Evolutionary conservation across 2,113 vertebrate genomes (phyloP).

Genomic region (Austrofundulus limnaeus): DNA sequence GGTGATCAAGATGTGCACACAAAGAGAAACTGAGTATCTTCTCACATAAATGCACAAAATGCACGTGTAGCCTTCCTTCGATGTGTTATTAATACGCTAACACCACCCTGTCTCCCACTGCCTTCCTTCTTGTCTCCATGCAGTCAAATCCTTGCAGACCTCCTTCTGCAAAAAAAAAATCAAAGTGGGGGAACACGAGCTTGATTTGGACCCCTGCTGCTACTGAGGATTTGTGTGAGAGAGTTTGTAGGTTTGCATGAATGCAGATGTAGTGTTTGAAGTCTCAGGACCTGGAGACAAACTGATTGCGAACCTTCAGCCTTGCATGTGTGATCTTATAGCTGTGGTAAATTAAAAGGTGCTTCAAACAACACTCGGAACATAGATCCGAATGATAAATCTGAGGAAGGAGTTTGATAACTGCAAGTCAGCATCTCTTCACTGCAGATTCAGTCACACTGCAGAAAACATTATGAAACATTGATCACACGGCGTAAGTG

Average conservation of each 20-base stretch:
- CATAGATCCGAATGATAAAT: constrained; percentile 7
- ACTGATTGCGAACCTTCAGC: not conserved
- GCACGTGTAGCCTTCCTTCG: constrained; percentile 39
- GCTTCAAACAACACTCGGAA: constrained; percentile 10
- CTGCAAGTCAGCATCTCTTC: constrained; percentile 1
- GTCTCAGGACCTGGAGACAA: not conserved
- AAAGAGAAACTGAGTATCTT: constrained; percentile 40
- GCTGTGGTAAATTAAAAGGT: not conserved
- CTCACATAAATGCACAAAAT: not conserved
- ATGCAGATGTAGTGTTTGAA: constrained; percentile 38
- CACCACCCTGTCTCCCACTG: constrained; percentile 70
- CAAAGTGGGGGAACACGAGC: constrained; percentile 90
- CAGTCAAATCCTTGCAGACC: constrained; percentile 87
- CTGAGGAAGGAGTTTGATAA: not conserved
- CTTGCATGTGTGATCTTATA: not conserved
- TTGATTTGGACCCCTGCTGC: constrained; percentile 92
- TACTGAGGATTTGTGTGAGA: constrained; percentile 50
- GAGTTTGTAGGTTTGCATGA: constrained; percentile 43
- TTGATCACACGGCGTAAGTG: not conserved
- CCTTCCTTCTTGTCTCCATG: constrained; percentile 78
- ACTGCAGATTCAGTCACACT: constrained; percentile 4
- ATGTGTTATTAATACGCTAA: constrained; percentile 89
- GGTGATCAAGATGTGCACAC: constrained; percentile 7
- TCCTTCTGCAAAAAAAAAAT: constrained; percentile 78
- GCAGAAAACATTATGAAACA: constrained; percentile 16